phyloP scores from a whole-genome alignment of 2,797 vertebrate genomes.

The Pagetopsis macropterus region DNA sequence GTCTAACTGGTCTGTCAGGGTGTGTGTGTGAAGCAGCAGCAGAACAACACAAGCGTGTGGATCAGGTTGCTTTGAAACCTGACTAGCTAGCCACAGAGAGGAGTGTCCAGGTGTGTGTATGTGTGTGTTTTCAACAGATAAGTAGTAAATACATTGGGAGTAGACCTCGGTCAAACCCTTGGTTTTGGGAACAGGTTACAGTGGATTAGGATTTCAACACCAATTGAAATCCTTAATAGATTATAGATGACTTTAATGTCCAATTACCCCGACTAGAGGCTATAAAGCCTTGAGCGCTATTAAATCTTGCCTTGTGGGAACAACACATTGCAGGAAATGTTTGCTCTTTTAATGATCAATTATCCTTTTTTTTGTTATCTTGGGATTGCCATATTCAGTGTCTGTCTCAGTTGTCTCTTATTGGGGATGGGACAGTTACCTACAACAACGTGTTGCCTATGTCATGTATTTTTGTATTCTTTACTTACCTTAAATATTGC shows the following conservation, averaged over 20 bases:
- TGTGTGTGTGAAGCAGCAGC: constrained; percentile 38
- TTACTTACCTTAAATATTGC: not conserved
- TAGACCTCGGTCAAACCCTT: not conserved
- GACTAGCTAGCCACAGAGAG: constrained; percentile 49
- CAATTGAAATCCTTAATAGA: constrained; percentile 1
- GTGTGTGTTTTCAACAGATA: constrained; percentile 19
- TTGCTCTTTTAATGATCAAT: not conserved
- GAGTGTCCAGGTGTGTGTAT: constrained; percentile 37
- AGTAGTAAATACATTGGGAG: constrained; percentile 29
- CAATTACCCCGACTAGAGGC: not conserved
- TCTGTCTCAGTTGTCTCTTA: not conserved
- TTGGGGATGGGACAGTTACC: not conserved
- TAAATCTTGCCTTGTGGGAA: constrained; percentile 1
- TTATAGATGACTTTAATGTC: not conserved
- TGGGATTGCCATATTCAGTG: too few species aligned
- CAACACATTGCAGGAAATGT: not conserved
- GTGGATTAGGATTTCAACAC: not conserved
- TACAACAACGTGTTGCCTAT: not conserved
- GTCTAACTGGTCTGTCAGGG: constrained; percentile 67
- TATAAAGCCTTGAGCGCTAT: not conserved
- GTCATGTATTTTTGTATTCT: not conserved
- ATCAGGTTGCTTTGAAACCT: constrained; percentile 74
- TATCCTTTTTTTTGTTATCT: not conserved
- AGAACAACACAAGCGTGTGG: constrained; percentile 48
- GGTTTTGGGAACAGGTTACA: constrained; percentile 4